Evolutionary conservation across 2,113 vertebrate genomes (phyloP), one percentile per base, ranked within the genome.

Genomic region (Hydropotes inermis): DNA sequence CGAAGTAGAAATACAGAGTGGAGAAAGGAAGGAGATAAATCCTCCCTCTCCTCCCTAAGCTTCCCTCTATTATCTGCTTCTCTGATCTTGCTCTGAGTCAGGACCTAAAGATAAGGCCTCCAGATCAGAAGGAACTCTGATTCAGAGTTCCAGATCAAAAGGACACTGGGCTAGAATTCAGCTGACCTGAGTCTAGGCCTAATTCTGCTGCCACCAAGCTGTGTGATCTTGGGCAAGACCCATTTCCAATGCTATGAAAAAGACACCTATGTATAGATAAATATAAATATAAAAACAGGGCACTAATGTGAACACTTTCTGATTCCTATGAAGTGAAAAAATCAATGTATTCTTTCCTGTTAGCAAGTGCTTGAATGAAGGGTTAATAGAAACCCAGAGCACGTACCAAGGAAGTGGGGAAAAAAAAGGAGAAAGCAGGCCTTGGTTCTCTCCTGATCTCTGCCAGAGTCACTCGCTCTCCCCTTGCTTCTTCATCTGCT

Each of bases 221-320:
- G 19, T 52, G 45, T 95, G 39, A 93, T 39, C 39, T 60, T 55
- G 54, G 28, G 25, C 54, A 91, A 83, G 39, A 64, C 16, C 21
- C 6, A 28, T 28, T 82, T 74, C 28, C 36, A 92, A 58, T 33
- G 55, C 43, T 89, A 19, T 76, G 6, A 82, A 79, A 92, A 88
- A 70, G 36, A 45, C 47, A 70, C 30, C 47, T 52, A 84, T 83
- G 33, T 23, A 82, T n/a, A 82, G 87, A 78, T 60, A 57, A 93
- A 60, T 3, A 54, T 76, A 97, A 97, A 88, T 1, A 58, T 67
- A 97, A 98, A 82, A 90, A 58, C 33, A 95, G 58, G 8, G 16
- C 17, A 85, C 76, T 74, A 78, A 70, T 85, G n/a, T 36, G 74
- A 93, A 87, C 27, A 70, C 4, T 58, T 86, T 43, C 89, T 89